Base-by-base conservation (phyloP, 1,140 invertebrate species). In the Philopotamus ludificatus region DNA sequence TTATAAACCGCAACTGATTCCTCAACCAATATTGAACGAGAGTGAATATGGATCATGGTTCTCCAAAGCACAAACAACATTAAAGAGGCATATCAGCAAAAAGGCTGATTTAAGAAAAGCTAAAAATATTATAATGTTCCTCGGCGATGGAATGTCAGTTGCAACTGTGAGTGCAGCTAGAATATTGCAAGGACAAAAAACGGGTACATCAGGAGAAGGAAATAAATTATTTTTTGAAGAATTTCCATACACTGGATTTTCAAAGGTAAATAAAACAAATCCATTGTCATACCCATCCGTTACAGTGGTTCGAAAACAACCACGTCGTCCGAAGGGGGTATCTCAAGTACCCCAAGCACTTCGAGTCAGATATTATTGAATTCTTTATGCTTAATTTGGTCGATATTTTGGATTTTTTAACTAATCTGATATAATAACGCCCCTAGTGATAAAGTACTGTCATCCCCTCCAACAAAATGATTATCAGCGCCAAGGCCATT, bases 141-240 rank as follows among this genome's bases (percentile, higher is more conserved):
- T 92, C 23, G 89, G 88, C 1, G 87, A 89, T 72, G 88, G 87
- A 16, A 89, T 91, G 86, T 87, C 86, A 22, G 82, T 89, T 41
- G 77, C 86, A 2, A 89, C 88, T 0, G 73, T 89, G 7, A 83
- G 86, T 1, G 86, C 87, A 0, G 81, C 84, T 0, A 74, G 89
- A n/a, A 85, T 88, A 1, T 82, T 83, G 62, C 75, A 85, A 64
- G 86, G 86, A 1, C 81, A 86, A 72, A 63, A 72, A 39, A 63
- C 72, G 25, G 75, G 76, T 4, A 74, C 76, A 3, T 67, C 70
- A 16, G 87, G 83, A 20, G 87, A 91, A 76, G 87, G 89, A 71
- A 75, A 75, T n/a, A 75, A 81, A 51, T 81, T 90, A 34, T 80
- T 80, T 44, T 90, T 88, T 72, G 89, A 91, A 69, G 78, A 85